Evolutionary conservation across 1,140 invertebrate species (phyloP).

Genomic region (Drosophila athabasca): DNA sequence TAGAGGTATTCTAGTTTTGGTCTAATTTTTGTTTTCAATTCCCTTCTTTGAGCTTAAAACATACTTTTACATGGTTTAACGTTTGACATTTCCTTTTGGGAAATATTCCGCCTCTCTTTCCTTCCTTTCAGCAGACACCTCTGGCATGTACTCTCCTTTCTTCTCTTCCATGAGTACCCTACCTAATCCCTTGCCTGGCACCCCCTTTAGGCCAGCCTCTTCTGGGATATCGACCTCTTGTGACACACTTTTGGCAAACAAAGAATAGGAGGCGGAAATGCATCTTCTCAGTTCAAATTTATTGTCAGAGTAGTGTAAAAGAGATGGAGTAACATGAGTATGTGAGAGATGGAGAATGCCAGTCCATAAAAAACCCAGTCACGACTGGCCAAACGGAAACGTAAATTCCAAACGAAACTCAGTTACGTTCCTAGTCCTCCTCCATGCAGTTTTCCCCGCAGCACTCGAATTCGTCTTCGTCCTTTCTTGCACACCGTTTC

Average conservation of each 20-base stretch:
- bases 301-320: conserved; percentile 37
- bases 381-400: conserved; percentile 12
- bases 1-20: too few relatives aligned
- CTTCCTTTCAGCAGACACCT: too few relatives aligned
- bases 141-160: too few relatives aligned
- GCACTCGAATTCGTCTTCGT: neutral
- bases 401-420: conserved; percentile 35
- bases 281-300: conserved; percentile 28
- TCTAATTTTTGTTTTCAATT: too few relatives aligned
- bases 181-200: neutral
- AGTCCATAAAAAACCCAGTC: conserved; percentile 30
- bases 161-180: too few relatives aligned
- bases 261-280: conserved; percentile 9
- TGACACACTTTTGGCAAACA: conserved; percentile 20
- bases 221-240: neutral
- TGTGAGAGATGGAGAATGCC: conserved; percentile 17
- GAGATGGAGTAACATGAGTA: neutral
- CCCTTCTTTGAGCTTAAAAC: too few relatives aligned
- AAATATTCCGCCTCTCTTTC: too few relatives aligned
- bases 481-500: too few relatives aligned
- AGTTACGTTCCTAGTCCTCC: conserved; percentile 1
- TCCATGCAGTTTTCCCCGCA: neutral
- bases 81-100: too few relatives aligned
- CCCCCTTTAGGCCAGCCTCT: too few relatives aligned
- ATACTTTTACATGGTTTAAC: too few relatives aligned